phyloP scores from a whole-genome alignment of 2,113 vertebrate species.

The Takifugu bimaculatus region DNA sequence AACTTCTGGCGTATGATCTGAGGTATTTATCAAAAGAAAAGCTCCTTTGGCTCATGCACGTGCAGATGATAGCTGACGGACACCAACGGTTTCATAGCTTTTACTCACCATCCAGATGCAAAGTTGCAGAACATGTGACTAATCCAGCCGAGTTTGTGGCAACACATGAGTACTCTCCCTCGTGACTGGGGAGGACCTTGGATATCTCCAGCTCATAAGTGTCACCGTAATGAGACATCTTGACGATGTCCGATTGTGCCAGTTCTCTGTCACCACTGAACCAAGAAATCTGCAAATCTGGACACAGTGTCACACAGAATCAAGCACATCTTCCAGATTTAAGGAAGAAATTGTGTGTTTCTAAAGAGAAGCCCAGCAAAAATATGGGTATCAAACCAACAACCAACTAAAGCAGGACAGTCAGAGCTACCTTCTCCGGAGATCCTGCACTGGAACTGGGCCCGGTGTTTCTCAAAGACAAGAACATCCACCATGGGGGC shows the following conservation, averaged over 20 bases:
- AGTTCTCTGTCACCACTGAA: slow-evolving; percentile 87
- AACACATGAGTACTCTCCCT: slow-evolving; percentile 87
- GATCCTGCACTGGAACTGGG: slow-evolving; percentile 84
- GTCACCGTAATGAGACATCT: slow-evolving; percentile 89
- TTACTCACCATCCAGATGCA: slow-evolving; percentile 84
- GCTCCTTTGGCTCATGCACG: no score
- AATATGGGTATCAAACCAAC: background rate
- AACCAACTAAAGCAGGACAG: background rate
- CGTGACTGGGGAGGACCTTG: slow-evolving; percentile 80
- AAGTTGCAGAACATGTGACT: slow-evolving; percentile 83
- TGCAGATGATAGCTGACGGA: no score
- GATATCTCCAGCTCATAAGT: slow-evolving; percentile 86
- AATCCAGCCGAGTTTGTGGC: slow-evolving; percentile 87
- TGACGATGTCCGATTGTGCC: slow-evolving; percentile 82
- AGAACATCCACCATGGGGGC: slow-evolving; percentile 76
- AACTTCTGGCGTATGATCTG: no score
- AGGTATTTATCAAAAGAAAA: no score
- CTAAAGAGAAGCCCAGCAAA: background rate
- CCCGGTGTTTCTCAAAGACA: slow-evolving; percentile 80
- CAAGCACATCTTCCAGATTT: background rate
- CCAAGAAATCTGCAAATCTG: slow-evolving; percentile 90
- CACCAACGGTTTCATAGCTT: background rate
- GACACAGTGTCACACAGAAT: slow-evolving; percentile 1
- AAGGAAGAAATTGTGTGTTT: background rate
- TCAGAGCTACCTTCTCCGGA: slow-evolving; percentile 84